Evolutionary conservation across 2,113 vertebrate genomes (phyloP).

Genomic region (Gymnocephalus cernua): DNA sequence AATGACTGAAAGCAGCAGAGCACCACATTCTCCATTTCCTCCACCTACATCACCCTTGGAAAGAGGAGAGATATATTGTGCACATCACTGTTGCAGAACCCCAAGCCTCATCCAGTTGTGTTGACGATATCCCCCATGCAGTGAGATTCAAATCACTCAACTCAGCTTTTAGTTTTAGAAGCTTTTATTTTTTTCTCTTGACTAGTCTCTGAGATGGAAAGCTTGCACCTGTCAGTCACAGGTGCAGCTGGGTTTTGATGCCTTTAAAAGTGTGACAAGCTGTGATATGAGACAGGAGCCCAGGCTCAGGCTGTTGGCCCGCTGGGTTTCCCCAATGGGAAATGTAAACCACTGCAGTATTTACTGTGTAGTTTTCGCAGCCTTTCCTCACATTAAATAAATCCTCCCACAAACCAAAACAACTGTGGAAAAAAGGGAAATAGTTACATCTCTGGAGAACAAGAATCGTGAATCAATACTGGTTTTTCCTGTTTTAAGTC

Average conservation of each 20-base stretch:
- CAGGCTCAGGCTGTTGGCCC: constrained; percentile 45
- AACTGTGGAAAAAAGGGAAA: constrained; percentile 41
- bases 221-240: constrained; percentile 75
- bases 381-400: constrained; percentile 49
- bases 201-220: constrained; percentile 51
- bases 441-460: constrained; percentile 52
- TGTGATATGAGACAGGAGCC: constrained; percentile 62
- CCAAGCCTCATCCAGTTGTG: constrained; percentile 42
- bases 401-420: constrained; percentile 45
- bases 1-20: constrained; percentile 73
- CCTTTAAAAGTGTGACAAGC: constrained; percentile 74
- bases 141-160: constrained; percentile 47
- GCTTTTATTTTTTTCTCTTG: background rate
- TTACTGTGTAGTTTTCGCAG: constrained; percentile 54
- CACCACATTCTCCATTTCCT: constrained; percentile 44
- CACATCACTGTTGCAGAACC: constrained; percentile 29
- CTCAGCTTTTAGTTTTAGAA: constrained; percentile 52
- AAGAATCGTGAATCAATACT: constrained; percentile 64
- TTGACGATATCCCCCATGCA: constrained; percentile 7
- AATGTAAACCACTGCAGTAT: constrained; percentile 61
- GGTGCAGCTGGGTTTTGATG: constrained; percentile 63
- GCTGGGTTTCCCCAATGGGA: constrained; percentile 63
- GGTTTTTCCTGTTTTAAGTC: constrained; percentile 55
- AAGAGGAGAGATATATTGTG: constrained; percentile 41
- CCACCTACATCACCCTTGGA: constrained; percentile 54